Conservation (phyloP, 2,113 vertebrate genomes). For the Rhizomys pruinosus region DNA sequence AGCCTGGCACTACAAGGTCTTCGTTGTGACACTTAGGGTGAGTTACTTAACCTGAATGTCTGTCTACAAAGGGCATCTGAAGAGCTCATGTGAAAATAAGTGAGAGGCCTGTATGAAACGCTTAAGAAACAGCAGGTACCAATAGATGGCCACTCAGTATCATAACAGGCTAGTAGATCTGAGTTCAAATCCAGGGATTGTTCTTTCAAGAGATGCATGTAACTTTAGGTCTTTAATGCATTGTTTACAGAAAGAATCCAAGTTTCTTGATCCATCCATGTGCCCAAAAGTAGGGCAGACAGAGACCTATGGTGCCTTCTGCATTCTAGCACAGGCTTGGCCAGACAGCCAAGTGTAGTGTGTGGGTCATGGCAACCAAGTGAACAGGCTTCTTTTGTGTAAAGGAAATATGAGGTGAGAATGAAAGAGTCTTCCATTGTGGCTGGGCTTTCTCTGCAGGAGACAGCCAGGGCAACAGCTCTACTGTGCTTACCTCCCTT, state of each 20-base stretch:
- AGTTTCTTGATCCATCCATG: neutral
- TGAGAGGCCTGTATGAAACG: neutral
- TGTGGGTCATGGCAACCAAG: neutral
- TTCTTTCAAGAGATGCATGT: neutral
- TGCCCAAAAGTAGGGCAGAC: neutral
- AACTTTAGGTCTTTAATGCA: neutral
- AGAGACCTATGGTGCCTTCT: neutral
- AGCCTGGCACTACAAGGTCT: neutral
- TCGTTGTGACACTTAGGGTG: neutral
- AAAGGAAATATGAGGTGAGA: neutral
- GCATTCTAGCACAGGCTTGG: slow-evolving; percentile 10
- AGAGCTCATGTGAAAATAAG: neutral
- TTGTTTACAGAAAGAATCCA: neutral
- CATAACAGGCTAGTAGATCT: neutral
- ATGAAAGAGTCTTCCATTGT: neutral
- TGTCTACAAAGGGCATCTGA: too few species aligned
- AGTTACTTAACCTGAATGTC: neutral
- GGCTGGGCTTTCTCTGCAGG: neutral
- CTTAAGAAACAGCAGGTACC: neutral
- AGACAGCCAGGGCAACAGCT: neutral
- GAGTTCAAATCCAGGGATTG: neutral
- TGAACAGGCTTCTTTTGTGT: too few species aligned
- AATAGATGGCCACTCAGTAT: neutral
- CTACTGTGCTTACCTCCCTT: neutral
- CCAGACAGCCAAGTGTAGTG: neutral